phyloP scores from a whole-genome alignment of 2,113 vertebrate genomes.

The Semnopithecus entellus region DNA sequence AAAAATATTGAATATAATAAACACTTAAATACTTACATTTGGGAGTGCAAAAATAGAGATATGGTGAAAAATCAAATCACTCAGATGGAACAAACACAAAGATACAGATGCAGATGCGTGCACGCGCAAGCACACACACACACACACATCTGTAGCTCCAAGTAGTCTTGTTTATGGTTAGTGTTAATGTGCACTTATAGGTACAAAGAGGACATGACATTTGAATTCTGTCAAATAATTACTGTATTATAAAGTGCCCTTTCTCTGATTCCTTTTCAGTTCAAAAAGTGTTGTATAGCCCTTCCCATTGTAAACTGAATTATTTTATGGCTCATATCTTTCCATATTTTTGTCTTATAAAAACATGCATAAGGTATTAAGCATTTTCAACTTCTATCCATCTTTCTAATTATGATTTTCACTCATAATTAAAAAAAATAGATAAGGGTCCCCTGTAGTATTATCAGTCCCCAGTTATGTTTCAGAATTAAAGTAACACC shows the following conservation, averaged over 20 bases:
- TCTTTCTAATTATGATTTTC: background rate
- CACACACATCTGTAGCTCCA: background rate
- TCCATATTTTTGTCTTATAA: background rate
- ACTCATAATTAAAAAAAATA: too few relatives aligned
- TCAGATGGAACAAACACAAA: background rate
- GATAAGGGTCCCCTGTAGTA: too few relatives aligned
- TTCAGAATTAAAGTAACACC: background rate
- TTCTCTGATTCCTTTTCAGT: too few relatives aligned
- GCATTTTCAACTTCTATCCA: fast-evolving
- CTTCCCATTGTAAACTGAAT: fast-evolving
- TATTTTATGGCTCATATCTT: fast-evolving
- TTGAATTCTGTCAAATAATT: background rate
- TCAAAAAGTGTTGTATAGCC: background rate
- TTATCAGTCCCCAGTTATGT: background rate
- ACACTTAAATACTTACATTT: too few relatives aligned
- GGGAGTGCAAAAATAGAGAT: too few relatives aligned
- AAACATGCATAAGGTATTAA: background rate
- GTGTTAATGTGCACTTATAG: background rate
- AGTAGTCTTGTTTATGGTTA: too few relatives aligned
- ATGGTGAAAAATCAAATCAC: background rate
- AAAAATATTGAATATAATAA: background rate
- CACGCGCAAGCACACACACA: too few relatives aligned
- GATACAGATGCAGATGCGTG: too few relatives aligned
- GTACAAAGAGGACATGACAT: background rate
- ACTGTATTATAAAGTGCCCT: background rate